Percentiles rank a stretch among this genome's conserved stretches.
These are phyloP conservation scores for Rhorus exstirpatorius DNA, from an alignment of 2,888 invertebrate species.

Conservation along the genomic window DNA sequence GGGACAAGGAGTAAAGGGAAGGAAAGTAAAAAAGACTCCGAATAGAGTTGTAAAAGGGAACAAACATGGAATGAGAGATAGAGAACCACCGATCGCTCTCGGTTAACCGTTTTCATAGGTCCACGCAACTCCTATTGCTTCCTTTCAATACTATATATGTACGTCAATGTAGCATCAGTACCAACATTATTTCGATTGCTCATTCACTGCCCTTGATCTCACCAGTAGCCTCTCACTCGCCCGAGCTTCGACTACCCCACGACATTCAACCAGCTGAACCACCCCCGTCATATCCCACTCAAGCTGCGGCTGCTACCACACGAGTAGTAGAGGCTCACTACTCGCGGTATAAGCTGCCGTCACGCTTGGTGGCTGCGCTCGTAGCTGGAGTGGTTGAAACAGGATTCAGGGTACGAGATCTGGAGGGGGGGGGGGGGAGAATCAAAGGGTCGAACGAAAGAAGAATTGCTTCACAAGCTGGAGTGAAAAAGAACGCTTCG, in stretches of 20 bases:
- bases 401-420: neutral
- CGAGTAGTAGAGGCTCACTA: conserved; percentile 59
- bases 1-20: conserved; percentile 1
- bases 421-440: neutral
- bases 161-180: conserved; percentile 10
- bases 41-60: conserved; percentile 14
- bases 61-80: conserved; percentile 19
- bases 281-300: conserved; percentile 66
- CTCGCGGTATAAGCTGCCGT: conserved; percentile 63
- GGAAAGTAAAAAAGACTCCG: neutral
- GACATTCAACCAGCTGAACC: conserved; percentile 64
- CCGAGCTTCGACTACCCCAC: conserved; percentile 62
- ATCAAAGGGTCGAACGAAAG: neutral
- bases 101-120: conserved; percentile 45
- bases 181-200: conserved; percentile 51
- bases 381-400: conserved; percentile 22
- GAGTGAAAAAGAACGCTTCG: neutral
- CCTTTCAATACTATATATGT: conserved; percentile 10
- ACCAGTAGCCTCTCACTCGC: conserved; percentile 60
- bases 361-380: conserved; percentile 34
- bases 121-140: conserved; percentile 47
- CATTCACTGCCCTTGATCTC: conserved; percentile 56
- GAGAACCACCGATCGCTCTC: conserved; percentile 35
- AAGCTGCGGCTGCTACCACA: conserved; percentile 61
- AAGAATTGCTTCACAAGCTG: conserved; percentile 14